phyloP scores from a whole-genome alignment of 2,113 vertebrate species.

The Symphodus melops region DNA sequence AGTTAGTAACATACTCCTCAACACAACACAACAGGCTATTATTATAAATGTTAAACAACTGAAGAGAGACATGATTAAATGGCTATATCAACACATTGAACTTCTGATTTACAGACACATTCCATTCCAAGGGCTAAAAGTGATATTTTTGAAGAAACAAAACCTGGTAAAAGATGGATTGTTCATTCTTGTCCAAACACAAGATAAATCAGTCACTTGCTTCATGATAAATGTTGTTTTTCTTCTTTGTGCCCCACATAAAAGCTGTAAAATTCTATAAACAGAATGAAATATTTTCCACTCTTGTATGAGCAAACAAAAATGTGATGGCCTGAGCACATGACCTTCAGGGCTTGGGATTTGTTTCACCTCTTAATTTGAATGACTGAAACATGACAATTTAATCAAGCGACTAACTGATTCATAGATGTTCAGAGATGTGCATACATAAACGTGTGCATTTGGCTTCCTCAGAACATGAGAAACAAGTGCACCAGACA shows the following conservation, averaged over 20 bases:
- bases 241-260: constrained; percentile 65
- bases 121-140: constrained; percentile 60
- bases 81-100: constrained; percentile 34
- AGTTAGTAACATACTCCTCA: constrained; percentile 15
- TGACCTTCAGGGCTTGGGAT: constrained; percentile 74
- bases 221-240: constrained; percentile 65
- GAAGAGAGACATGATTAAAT: constrained; percentile 27
- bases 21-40: constrained; percentile 16
- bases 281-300: constrained; percentile 75
- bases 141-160: constrained; percentile 72
- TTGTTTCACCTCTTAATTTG: constrained; percentile 69
- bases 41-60: constrained; percentile 28
- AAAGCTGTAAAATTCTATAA: constrained; percentile 76
- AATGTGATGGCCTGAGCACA: constrained; percentile 63
- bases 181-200: constrained; percentile 77
- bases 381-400: constrained; percentile 77
- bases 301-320: constrained; percentile 72
- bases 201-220: constrained; percentile 70
- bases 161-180: constrained; percentile 58
- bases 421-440: constrained; percentile 60
- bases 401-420: constrained; percentile 70
- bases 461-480: constrained; percentile 21
- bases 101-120: constrained; percentile 42
- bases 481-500: constrained; percentile 63
- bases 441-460: constrained; percentile 44